phyloP scores from a whole-genome alignment of 2,113 vertebrate genomes.

The Lanius collurio region DNA sequence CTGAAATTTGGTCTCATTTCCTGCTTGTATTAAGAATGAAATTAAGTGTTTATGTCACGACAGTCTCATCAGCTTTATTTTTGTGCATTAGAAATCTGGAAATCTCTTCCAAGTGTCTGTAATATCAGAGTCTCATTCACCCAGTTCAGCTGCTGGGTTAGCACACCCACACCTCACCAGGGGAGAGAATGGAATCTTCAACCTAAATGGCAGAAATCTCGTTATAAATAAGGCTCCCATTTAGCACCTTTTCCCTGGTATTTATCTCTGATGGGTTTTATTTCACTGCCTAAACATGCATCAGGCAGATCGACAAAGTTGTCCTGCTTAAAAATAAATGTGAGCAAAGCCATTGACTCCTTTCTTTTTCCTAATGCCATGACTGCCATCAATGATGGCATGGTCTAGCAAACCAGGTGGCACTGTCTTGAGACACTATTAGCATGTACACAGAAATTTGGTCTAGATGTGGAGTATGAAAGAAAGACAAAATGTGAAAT shows the following conservation, averaged over 20 bases:
- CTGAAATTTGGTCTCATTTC: slow-evolving; percentile 48
- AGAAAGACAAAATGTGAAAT: background rate
- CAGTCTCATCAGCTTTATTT: background rate
- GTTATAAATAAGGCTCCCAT: background rate
- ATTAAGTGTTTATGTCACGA: background rate
- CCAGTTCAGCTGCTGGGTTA: background rate
- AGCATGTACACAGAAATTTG: background rate
- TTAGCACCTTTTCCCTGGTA: background rate
- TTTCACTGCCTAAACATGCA: background rate
- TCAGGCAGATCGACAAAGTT: background rate
- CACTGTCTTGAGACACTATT: background rate
- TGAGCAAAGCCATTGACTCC: background rate
- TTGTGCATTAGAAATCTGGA: background rate
- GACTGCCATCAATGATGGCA: background rate
- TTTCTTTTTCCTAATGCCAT: background rate
- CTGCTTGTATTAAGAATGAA: background rate
- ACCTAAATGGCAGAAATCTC: background rate
- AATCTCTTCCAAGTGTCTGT: background rate
- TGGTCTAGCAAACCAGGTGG: background rate
- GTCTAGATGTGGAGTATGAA: background rate
- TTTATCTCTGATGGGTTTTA: background rate
- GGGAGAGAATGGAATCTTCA: background rate
- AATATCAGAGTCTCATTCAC: background rate
- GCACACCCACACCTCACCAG: background rate
- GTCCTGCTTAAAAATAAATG: background rate